Percentiles rank a stretch among this genome's conserved stretches.
Evolutionary conservation across 2,888 invertebrate species (phyloP).

Genomic region (Morinoia aosen): DNA sequence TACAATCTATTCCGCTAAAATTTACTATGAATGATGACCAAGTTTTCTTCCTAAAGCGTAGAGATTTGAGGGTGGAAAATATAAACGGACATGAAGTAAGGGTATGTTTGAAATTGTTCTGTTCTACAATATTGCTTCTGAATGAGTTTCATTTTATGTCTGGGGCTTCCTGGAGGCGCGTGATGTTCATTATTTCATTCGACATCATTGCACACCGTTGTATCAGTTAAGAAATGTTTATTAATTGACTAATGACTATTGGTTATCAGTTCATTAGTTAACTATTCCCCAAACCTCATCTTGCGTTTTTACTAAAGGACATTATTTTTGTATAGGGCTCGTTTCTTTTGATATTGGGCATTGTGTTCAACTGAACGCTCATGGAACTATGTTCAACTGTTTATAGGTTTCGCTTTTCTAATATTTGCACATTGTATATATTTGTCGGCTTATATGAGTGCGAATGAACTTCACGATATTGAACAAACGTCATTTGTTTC

Average conservation of each 20-base stretch:
- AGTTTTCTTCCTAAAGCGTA: not conserved
- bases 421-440: not conserved
- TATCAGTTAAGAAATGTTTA: not conserved
- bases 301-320: not conserved
- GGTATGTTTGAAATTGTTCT: too few species aligned
- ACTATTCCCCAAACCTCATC: not conserved
- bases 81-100: too few species aligned
- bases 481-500: not conserved
- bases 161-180: not conserved
- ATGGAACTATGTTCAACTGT: not conserved
- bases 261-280: not conserved
- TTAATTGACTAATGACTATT: not conserved
- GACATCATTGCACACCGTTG: not conserved
- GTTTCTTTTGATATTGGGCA: not conserved
- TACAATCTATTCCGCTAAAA: not conserved
- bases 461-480: not conserved
- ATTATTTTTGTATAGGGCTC: not conserved
- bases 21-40: not conserved
- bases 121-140: too few species aligned
- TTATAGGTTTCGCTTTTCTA: not conserved
- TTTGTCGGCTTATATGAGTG: not conserved
- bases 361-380: not conserved
- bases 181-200: not conserved
- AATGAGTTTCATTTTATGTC: not conserved
- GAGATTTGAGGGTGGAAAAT: too few species aligned